Evolutionary conservation across 2,888 invertebrate species (phyloP), one percentile per base, ranked within the genome.

Genomic region (Frankliniella fusca): DNA sequence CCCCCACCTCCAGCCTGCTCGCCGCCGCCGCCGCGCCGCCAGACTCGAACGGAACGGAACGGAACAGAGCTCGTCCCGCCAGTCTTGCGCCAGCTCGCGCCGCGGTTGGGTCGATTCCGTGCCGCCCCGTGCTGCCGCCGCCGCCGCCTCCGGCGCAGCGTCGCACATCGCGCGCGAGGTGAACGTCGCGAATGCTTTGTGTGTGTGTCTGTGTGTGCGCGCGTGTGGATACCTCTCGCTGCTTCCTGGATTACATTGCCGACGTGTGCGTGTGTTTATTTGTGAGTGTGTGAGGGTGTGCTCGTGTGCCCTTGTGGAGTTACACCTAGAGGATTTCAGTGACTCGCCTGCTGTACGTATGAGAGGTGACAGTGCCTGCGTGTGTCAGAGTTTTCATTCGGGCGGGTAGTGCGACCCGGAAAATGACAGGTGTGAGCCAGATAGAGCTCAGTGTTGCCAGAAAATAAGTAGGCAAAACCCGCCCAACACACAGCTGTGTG

Each of bases 81-180:
- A 76, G 70, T 76, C 70, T 76, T 27, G 70, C 70, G 70, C 70
- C 70, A 76, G 27, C 70, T 27, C 70, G 70, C 70, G 70, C 70
- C 27, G 27, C 8, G 70, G 27, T 27, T 27, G 70, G 70, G 12
- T 27, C 70, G 23, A 27, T 27, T 27, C 70, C 9, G 27, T n/a
- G 61, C 70, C 70, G 70, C 70, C 11, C 70, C 54, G 15, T 15
- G 54, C 18, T 5, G 5, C 23, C 23, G 70, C 70, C 23, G 23
- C 61, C 61, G 61, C 61, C 61, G 61, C 18, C 61, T 20, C 61
- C 61, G 61, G 70, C 70, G 12, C 23, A 23, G 27, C 70, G 23
- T 27, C 23, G 70, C 23, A 27, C 10, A 12, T n/a, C 27, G 70
- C 70, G 23, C 8, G 70, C 70, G 61, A 20, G n/a, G 7, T 15